phyloP scores from a whole-genome alignment of 2,888 invertebrate genomes.

The Galeopsomyia nigrocyanea region DNA sequence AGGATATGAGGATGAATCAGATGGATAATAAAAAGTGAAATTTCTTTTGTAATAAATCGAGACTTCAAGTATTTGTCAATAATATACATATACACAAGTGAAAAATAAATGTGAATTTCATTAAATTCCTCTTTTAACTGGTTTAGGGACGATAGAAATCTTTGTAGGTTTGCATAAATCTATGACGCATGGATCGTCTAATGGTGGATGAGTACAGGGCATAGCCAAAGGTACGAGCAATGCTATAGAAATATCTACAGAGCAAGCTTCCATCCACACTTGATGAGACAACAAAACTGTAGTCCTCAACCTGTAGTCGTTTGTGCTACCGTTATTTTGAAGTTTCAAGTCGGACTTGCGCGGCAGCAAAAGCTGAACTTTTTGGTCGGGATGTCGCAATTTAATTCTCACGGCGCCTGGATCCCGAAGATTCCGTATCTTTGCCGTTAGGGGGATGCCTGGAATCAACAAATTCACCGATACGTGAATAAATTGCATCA shows the following conservation, averaged over 20 bases:
- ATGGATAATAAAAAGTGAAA: constrained; percentile 12
- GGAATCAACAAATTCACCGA: constrained; percentile 75
- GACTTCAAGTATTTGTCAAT: constrained; percentile 9
- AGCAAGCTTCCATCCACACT: constrained; percentile 93
- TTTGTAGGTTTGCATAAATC: constrained; percentile 90
- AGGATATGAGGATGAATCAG: constrained; percentile 14
- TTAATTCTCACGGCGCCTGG: constrained; percentile 83
- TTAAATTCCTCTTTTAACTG: constrained; percentile 85
- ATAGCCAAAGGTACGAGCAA: constrained; percentile 79
- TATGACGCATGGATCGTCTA: constrained; percentile 74
- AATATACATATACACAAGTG: constrained; percentile 11
- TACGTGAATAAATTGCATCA: background rate
- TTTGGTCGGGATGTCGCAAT: constrained; percentile 93
- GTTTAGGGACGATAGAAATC: constrained; percentile 89
- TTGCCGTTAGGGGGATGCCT: constrained; percentile 89
- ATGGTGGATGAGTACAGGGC: constrained; percentile 67
- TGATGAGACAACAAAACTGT: constrained; percentile 91
- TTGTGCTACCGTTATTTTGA: constrained; percentile 74
- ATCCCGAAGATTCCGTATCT: constrained; percentile 83
- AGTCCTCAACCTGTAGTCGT: constrained; percentile 80
- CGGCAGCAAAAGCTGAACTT: constrained; percentile 86
- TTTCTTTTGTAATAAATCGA: constrained; percentile 33
- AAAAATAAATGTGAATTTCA: constrained; percentile 11
- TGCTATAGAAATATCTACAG: constrained; percentile 88
- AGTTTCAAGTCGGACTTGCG: constrained; percentile 82